These are phyloP conservation scores for Erethizon dorsatum DNA, from an alignment of 2,797 vertebrate species.

Conservation along the genomic window DNA sequence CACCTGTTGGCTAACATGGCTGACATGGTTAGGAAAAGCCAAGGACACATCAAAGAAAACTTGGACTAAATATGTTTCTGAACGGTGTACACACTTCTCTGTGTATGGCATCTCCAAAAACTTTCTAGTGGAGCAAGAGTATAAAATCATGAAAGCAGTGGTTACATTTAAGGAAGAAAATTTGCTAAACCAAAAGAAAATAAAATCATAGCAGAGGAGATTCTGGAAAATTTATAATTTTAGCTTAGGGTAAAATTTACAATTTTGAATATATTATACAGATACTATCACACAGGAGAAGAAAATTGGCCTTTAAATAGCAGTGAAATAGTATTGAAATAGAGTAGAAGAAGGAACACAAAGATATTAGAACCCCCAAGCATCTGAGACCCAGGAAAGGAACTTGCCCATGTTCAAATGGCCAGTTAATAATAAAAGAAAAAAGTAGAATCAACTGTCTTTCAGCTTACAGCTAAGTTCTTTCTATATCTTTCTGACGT, in stretches of 20 bases:
- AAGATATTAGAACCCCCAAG: background rate
- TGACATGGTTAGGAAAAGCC: background rate
- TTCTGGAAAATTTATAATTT: slow-evolving; percentile 34
- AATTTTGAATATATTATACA: background rate
- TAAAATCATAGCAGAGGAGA: background rate
- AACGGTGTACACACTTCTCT: background rate
- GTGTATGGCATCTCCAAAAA: background rate
- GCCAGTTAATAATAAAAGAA: background rate
- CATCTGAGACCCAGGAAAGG: background rate
- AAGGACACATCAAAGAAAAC: background rate
- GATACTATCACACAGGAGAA: background rate
- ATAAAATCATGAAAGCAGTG: slow-evolving; percentile 32
- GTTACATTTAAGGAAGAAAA: background rate
- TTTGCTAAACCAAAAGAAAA: background rate
- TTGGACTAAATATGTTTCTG: background rate
- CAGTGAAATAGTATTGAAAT: background rate
- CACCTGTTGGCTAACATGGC: background rate
- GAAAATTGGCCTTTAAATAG: background rate
- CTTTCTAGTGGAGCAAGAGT: background rate
- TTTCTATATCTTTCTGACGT: background rate
- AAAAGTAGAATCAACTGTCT: background rate
- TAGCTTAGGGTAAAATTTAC: background rate
- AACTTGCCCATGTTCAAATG: background rate
- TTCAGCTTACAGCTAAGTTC: background rate
- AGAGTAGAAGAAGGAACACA: background rate